Conservation (phyloP, 30 jellyfish, hydroid and myxozoan species). For the Hydra vulgaris region DNA sequence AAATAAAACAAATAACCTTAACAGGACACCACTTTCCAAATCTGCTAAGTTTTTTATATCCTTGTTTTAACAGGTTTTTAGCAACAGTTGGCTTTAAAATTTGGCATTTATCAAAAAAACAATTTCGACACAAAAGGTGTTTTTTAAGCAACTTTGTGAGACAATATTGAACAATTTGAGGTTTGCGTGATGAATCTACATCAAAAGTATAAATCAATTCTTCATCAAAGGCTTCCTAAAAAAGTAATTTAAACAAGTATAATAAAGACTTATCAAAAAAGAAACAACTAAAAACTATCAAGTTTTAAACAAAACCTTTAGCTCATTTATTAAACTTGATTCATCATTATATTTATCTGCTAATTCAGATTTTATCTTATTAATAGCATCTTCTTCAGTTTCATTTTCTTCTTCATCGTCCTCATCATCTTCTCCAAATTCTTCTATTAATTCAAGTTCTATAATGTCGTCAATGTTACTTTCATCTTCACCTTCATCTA, state of each 20-base stretch:
- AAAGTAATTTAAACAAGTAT: not conserved
- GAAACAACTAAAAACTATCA: not conserved
- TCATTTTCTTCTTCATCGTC: slow-evolving; percentile 81
- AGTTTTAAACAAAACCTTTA: not conserved
- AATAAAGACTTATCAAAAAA: not conserved
- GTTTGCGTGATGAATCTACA: slow-evolving; percentile 65
- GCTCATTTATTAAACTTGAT: not conserved
- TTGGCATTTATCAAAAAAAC: slow-evolving; percentile 75
- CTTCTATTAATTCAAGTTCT: slow-evolving; percentile 31
- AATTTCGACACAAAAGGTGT: slow-evolving; percentile 50
- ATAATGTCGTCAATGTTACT: slow-evolving; percentile 59
- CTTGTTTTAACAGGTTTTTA: slow-evolving; percentile 42
- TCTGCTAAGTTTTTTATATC: slow-evolving; percentile 68
- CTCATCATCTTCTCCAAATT: slow-evolving; percentile 70
- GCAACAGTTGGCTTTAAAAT: slow-evolving; percentile 47
- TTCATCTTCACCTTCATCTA: slow-evolving; percentile 62
- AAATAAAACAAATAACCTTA: slow-evolving; percentile 27
- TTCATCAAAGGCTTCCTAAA: slow-evolving; percentile 73
- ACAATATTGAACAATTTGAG: slow-evolving; percentile 59
- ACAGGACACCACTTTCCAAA: slow-evolving; percentile 96
- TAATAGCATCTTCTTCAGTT: slow-evolving; percentile 92
- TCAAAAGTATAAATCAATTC: slow-evolving; percentile 56
- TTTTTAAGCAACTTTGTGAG: slow-evolving; percentile 48
- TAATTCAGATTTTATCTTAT: slow-evolving; percentile 55
- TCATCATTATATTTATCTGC: slow-evolving; percentile 69